phyloP scores from a whole-genome alignment of 2,888 invertebrate species.

The Clusia tigrina region DNA sequence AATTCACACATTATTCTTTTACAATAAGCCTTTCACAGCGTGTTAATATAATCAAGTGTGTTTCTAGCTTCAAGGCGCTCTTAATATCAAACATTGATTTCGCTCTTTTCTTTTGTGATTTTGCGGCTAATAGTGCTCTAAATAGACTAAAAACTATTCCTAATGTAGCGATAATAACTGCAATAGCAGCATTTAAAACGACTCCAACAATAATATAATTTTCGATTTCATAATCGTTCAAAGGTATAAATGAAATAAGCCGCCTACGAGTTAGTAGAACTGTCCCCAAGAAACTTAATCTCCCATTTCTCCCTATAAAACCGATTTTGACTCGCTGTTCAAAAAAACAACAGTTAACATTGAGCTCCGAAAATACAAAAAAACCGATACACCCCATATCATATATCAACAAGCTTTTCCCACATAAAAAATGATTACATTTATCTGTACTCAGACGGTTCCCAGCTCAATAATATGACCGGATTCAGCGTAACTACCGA shows the following conservation, averaged over 20 bases:
- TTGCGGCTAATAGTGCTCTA: slow-evolving; percentile 6
- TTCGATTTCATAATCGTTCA: background rate
- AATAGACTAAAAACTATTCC: slow-evolving; percentile 8
- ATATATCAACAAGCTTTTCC: background rate
- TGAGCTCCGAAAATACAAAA: no score
- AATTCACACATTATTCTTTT: background rate
- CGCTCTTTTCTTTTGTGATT: slow-evolving; percentile 10
- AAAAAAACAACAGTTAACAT: background rate
- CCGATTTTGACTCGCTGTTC: background rate
- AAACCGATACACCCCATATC: no score
- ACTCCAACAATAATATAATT: background rate
- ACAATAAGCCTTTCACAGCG: background rate
- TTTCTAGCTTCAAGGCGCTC: slow-evolving; percentile 5
- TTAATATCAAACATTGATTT: slow-evolving; percentile 18
- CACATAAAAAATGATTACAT: background rate
- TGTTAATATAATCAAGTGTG: slow-evolving; percentile 18
- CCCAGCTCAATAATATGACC: background rate
- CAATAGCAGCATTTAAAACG: background rate
- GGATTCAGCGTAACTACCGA: background rate
- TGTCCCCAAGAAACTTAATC: background rate
- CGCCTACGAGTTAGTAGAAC: background rate
- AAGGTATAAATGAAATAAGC: slow-evolving; percentile 5
- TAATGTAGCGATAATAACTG: background rate
- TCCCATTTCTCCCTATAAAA: background rate
- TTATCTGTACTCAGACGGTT: background rate